phyloP scores from a whole-genome alignment of 2,888 invertebrate genomes.

The Pasiphila rectangulata region DNA sequence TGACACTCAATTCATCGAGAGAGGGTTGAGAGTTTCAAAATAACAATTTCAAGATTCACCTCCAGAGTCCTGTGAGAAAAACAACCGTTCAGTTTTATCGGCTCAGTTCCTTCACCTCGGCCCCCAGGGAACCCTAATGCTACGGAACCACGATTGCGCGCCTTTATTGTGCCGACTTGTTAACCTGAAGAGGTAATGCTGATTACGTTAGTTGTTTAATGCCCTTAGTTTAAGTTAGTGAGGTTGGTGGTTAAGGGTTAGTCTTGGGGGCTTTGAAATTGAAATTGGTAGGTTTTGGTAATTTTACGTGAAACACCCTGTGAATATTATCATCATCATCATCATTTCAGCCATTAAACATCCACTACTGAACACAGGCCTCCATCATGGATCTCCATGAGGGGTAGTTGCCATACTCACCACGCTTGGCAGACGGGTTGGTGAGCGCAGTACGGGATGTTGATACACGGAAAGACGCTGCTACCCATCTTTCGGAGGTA shows the following conservation, averaged over 20 bases:
- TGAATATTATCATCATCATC: too few species aligned
- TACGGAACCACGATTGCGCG: constrained; percentile 43
- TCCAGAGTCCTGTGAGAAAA: constrained; percentile 28
- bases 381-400: too few species aligned
- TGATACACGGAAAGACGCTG: too few species aligned
- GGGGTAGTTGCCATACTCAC: too few species aligned
- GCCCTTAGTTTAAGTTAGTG: constrained; percentile 15
- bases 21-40: constrained; percentile 5
- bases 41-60: constrained; percentile 14
- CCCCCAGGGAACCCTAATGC: constrained; percentile 40
- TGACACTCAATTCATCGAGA: neutral
- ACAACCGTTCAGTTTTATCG: constrained; percentile 31
- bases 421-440: too few species aligned
- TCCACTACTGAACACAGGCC: too few species aligned
- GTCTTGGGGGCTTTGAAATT: neutral
- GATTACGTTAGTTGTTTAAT: constrained; percentile 33
- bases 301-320: too few species aligned
- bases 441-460: too few species aligned
- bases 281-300: neutral
- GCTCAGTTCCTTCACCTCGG: constrained; percentile 28
- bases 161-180: constrained; percentile 44
- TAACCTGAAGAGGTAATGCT: constrained; percentile 42
- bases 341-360: too few species aligned
- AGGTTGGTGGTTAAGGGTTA: neutral
- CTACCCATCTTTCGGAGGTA: too few species aligned